Evolutionary conservation across 2,888 invertebrate species (phyloP), one percentile per base, ranked within the genome.

Genomic region (Laothoe populi): DNA sequence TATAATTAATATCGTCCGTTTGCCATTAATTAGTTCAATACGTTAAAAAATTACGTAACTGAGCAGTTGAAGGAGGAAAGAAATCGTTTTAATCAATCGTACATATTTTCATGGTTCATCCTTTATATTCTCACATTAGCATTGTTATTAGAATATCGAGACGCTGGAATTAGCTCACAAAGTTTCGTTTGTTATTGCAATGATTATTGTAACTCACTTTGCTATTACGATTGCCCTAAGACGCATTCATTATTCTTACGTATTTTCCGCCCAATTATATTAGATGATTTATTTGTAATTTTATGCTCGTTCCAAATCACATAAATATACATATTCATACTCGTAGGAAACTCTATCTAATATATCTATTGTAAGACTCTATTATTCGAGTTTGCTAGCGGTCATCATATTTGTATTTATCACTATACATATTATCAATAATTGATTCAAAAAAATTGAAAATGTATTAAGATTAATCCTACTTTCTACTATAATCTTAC

Each of bases 1-100:
- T 60, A 68, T 82, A 78, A 83, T 84, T 81, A 73, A 73, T 75
- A 72, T 75, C 70, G 69, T 77, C 79, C 76, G 79, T 66, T 67
- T 63, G 67, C 66, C 64, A 61, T 68, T 64, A 66, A 66, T 70
- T 63, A 62, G 40, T 63, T 68, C 35, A 68, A 67, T 61, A 66
- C 64, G 64, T 65, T 66, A 64, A 61, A 63, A 44, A 60, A 58
- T 74, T 78, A 71, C 67, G 68, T 77, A 79, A 81, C 64, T 48
- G 62, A 59, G 64, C 16, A 57, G 64, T 68, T 66, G 63, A 64
- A 72, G 73, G 60, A 75, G 77, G 75, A 83, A 75, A 82, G 77
- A 82, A 82, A 81, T 79, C 79, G 75, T 67, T 68, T 67, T 67
- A 67, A n/a, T 61, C 57, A 61, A 61, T 60, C 59, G 60, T 65